Evolutionary conservation across 2,797 vertebrate species (phyloP).

Genomic region (Atherinosoma microstoma): DNA sequence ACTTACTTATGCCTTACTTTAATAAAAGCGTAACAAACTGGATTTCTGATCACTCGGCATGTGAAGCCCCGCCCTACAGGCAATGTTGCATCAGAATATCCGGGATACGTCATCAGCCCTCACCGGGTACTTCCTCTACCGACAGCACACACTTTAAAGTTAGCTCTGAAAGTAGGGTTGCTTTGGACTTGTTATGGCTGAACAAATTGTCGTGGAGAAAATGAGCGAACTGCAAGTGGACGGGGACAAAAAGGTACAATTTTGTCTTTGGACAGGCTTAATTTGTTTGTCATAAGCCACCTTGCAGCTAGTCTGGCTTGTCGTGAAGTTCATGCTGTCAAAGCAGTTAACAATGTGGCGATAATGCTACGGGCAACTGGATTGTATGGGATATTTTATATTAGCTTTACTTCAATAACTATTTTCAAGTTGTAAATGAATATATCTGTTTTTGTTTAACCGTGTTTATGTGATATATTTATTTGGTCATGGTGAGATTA

Average conservation of each 20-base stretch:
- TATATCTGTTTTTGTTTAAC: background rate
- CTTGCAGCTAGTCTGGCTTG: constrained; percentile 49
- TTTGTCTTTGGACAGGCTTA: background rate
- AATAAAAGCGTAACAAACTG: background rate
- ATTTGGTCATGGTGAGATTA: background rate
- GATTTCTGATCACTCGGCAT: background rate
- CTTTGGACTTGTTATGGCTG: constrained; percentile 67
- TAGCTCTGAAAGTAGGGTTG: background rate
- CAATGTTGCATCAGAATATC: constrained; percentile 76
- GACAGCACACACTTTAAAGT: background rate
- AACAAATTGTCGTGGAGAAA: constrained; percentile 72
- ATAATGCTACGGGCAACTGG: constrained; percentile 4
- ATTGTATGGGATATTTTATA: background rate
- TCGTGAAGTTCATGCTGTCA: constrained; percentile 45
- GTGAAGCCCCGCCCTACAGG: constrained; percentile 1
- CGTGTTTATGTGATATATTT: background rate
- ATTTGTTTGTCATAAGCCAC: constrained; percentile 2
- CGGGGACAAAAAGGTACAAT: constrained; percentile 74
- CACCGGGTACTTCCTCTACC: constrained; percentile 37
- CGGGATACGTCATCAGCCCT: constrained; percentile 56
- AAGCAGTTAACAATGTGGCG: constrained; percentile 3
- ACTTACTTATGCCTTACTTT: background rate
- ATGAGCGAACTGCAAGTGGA: constrained; percentile 78
- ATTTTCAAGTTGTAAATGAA: fast-evolving
- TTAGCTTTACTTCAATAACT: fast-evolving